A percentile compares a stretch with the other conserved stretches of the same genome.
These are phyloP conservation scores for Ctenosaura bakeri DNA, from an alignment of 2,797 vertebrate genomes.

Conservation along the genomic window DNA sequence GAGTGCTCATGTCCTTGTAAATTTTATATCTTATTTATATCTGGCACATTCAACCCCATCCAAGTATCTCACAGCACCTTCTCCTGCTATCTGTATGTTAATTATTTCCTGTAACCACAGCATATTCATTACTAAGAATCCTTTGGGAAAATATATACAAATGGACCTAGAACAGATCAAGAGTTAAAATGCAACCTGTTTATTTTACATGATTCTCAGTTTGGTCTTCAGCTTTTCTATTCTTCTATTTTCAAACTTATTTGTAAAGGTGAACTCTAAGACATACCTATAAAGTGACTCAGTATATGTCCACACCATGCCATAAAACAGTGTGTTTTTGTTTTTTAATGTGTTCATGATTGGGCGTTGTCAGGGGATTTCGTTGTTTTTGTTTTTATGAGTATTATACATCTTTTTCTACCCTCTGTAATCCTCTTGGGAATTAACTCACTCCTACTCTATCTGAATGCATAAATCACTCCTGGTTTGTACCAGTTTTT, in stretches of 20 bases:
- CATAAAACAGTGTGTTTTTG: background rate
- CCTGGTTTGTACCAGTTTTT: background rate
- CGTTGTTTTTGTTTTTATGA: background rate
- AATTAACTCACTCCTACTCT: background rate
- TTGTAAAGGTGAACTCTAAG: background rate
- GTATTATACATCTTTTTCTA: background rate
- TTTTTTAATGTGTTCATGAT: background rate
- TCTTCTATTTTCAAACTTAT: background rate
- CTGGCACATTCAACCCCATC: background rate
- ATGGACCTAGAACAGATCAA: background rate
- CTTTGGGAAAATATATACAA: background rate
- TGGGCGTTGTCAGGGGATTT: background rate
- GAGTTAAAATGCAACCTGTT: background rate
- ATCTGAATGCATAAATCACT: background rate
- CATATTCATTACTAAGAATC: background rate
- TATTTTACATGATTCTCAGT: background rate
- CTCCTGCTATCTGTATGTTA: background rate
- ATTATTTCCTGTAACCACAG: background rate
- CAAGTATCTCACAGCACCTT: background rate
- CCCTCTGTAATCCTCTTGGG: background rate
- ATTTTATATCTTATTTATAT: background rate
- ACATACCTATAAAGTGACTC: background rate
- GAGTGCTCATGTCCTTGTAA: background rate
- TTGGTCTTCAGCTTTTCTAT: background rate
- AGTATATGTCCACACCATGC: background rate